Conservation (phyloP, 2,888 invertebrate genomes). For the Drosophila ezoana region DNA sequence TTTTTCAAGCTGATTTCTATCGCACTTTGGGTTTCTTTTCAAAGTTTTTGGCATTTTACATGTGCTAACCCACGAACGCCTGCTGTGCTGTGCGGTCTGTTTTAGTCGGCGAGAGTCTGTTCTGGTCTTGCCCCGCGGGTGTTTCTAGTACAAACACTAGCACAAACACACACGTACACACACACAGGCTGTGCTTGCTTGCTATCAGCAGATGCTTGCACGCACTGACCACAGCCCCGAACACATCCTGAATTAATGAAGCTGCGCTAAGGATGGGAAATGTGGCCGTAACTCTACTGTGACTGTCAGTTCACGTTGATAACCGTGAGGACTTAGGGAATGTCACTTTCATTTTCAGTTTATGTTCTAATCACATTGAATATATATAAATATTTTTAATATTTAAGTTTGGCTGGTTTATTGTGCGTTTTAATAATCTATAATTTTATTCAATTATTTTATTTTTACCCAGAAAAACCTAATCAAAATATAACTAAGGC, state of each 20-base stretch:
- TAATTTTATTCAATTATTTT: too few relatives aligned
- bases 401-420: too few relatives aligned
- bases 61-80: constrained; percentile 62
- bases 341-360: constrained; percentile 8
- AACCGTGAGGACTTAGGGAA: background rate
- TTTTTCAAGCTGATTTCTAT: constrained; percentile 75
- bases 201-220: constrained; percentile 14
- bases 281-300: background rate
- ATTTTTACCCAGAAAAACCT: too few relatives aligned
- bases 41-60: constrained; percentile 78
- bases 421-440: too few relatives aligned
- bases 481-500: too few relatives aligned
- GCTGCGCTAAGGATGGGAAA: background rate
- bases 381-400: background rate
- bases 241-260: constrained; percentile 41
- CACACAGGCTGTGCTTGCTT: background rate
- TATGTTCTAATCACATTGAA: background rate
- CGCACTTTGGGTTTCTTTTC: constrained; percentile 66
- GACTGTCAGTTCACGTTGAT: background rate
- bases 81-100: constrained; percentile 34
- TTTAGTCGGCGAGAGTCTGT: background rate
- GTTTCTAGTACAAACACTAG: constrained; percentile 6
- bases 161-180: background rate
- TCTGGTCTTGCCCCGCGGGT: constrained; percentile 9
- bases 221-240: constrained; percentile 34